These are phyloP conservation scores for Pachyramphus minor DNA, from an alignment of 2,113 vertebrate genomes.

Conservation along the genomic window DNA sequence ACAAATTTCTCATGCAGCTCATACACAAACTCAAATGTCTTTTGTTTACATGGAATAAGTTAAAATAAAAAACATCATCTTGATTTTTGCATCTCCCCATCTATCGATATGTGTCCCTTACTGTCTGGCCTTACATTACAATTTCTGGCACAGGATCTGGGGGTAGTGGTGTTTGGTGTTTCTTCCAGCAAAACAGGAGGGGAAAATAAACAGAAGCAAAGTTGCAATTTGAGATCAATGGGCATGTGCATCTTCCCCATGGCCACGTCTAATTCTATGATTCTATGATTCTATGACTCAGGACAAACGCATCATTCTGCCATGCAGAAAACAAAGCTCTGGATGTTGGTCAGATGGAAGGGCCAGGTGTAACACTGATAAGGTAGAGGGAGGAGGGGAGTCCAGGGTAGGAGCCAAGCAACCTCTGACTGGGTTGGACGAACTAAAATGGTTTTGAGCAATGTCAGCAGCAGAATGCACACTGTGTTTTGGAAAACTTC, in stretches of 20 bases:
- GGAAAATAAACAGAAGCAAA: neutral
- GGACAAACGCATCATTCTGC: neutral
- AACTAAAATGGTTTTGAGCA: neutral
- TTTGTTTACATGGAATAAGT: neutral
- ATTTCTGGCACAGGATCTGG: neutral
- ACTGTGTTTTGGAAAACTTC: neutral
- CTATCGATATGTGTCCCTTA: neutral
- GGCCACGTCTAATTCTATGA: too few relatives aligned
- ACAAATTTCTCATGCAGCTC: neutral
- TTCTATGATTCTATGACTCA: too few relatives aligned
- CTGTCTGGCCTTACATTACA: neutral
- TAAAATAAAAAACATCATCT: neutral
- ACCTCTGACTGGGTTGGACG: neutral
- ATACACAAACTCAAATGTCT: neutral
- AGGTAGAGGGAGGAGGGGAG: neutral
- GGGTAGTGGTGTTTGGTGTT: accelerated
- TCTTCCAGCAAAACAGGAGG: neutral
- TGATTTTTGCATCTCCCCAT: neutral
- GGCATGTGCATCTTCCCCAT: accelerated
- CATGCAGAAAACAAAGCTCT: neutral
- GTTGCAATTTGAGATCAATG: neutral
- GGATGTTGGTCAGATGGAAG: neutral
- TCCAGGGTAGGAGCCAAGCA: neutral
- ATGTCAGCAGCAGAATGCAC: neutral
- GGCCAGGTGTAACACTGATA: neutral